Percentiles rank a stretch among this genome's conserved stretches.
phyloP scores from a whole-genome alignment of 2,888 invertebrate species.

The Dorcus hopei region DNA sequence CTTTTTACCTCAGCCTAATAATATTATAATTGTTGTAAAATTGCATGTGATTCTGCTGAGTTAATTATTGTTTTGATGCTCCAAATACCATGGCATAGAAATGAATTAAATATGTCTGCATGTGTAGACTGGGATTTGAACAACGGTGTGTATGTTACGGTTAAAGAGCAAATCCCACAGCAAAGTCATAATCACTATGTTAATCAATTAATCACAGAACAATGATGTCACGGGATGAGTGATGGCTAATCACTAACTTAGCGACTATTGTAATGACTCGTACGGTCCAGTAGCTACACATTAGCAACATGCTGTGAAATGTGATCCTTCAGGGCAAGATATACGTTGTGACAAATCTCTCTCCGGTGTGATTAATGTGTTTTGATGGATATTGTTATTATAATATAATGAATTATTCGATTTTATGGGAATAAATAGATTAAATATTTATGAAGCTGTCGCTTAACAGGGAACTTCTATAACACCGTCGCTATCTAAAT shows the following conservation, averaged over 20 bases:
- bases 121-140: too few species aligned
- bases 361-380: constrained; percentile 19
- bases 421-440: not conserved
- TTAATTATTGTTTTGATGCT: too few species aligned
- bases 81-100: too few species aligned
- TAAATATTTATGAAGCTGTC: constrained; percentile 7
- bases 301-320: constrained; percentile 32
- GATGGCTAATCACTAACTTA: constrained; percentile 37
- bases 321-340: constrained; percentile 30
- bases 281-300: constrained; percentile 28
- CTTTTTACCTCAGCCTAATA: too few species aligned
- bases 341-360: constrained; percentile 29
- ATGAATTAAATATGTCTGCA: too few species aligned
- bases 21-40: too few species aligned
- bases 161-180: constrained; percentile 6
- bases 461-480: not conserved
- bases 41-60: too few species aligned
- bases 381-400: constrained; percentile 15
- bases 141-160: not conserved
- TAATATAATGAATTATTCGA: constrained; percentile 4
- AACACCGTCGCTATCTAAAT: not conserved
- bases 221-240: constrained; percentile 35
- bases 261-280: constrained; percentile 31
- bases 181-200: constrained; percentile 20
- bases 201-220: constrained; percentile 35